These are phyloP conservation scores for Aspidoscelis tigris DNA, from an alignment of 2,113 vertebrate species.

Conservation along the genomic window DNA sequence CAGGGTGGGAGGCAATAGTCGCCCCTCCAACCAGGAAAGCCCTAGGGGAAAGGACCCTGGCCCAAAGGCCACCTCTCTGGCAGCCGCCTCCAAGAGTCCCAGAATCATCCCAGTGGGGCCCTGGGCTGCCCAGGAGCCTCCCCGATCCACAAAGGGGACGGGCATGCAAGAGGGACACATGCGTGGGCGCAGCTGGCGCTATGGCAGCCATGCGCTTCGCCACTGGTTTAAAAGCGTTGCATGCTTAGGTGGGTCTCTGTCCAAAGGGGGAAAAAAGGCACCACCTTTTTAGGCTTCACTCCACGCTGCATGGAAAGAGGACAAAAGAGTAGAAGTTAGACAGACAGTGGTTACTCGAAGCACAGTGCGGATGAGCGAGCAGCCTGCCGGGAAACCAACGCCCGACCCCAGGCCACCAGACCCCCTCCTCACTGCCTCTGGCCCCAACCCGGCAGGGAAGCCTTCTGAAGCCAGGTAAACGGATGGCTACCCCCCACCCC, in stretches of 20 bases:
- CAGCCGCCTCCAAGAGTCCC: too few relatives aligned
- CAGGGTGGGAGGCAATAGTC: too few relatives aligned
- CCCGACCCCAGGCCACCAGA: background rate
- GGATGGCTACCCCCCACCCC: background rate
- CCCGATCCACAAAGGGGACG: constrained; percentile 6
- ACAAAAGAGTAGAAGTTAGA: constrained; percentile 75
- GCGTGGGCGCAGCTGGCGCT: constrained; percentile 53
- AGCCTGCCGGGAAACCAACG: background rate
- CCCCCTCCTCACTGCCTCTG: background rate
- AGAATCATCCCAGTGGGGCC: background rate
- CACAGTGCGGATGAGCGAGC: too few relatives aligned
- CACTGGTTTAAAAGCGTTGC: background rate
- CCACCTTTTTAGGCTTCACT: constrained; percentile 93
- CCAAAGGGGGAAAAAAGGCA: constrained; percentile 77
- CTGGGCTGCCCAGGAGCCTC: accelerated
- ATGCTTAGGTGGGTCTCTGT: constrained; percentile 35
- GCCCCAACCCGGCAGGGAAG: background rate
- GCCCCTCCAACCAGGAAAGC: background rate
- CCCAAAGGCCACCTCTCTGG: too few relatives aligned
- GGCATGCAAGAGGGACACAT: constrained; percentile 68
- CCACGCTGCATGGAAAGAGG: constrained; percentile 87
- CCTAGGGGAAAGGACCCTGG: too few relatives aligned
- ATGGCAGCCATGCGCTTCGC: constrained; percentile 9
- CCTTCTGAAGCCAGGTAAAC: too few relatives aligned
- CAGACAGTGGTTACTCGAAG: background rate